Evolutionary conservation across 1,140 invertebrate genomes (phyloP).

Genomic region (Gonatopus flavifemur): DNA sequence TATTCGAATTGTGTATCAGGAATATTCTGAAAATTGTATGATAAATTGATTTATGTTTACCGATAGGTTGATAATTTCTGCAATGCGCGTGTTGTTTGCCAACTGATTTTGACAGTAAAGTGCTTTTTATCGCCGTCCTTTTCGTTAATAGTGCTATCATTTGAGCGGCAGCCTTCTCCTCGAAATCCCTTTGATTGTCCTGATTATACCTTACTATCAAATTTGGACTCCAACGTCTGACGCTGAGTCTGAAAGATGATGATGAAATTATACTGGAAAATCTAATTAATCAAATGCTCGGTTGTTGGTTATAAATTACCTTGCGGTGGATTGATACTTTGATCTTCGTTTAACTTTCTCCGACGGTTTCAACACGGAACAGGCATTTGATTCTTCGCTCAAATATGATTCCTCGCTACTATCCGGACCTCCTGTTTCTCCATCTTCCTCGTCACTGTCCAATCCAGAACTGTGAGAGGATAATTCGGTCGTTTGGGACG

Average conservation of each 20-base stretch:
- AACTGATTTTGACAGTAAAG: constrained; percentile 28
- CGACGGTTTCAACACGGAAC: constrained; percentile 21
- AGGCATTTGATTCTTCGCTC: constrained; percentile 45
- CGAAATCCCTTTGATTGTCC: constrained; percentile 79
- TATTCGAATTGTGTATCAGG: constrained; percentile 11
- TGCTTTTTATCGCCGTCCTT: constrained; percentile 46
- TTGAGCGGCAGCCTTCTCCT: constrained; percentile 72
- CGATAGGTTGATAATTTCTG: constrained; percentile 42
- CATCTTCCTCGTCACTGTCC: constrained; percentile 46
- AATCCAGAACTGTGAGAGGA: constrained; percentile 36
- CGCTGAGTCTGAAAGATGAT: constrained; percentile 32
- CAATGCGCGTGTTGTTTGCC: constrained; percentile 31
- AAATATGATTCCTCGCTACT: constrained; percentile 48
- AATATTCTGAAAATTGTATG: constrained; percentile 1
- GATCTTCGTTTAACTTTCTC: constrained; percentile 26
- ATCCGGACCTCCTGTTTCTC: constrained; percentile 31
- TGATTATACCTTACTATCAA: constrained; percentile 79
- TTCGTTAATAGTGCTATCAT: constrained; percentile 66
- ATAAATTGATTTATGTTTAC: constrained; percentile 29
- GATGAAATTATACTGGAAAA: not conserved
- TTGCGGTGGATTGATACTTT: constrained; percentile 21
- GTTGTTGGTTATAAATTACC: constrained; percentile 27
- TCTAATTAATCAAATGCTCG: constrained; percentile 1
- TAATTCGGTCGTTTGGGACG: constrained; percentile 37
- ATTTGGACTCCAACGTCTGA: constrained; percentile 70